Evolutionary conservation across 1,140 invertebrate genomes (phyloP), one percentile per base, ranked within the genome.

Genomic region (Bradynema listronoti): DNA sequence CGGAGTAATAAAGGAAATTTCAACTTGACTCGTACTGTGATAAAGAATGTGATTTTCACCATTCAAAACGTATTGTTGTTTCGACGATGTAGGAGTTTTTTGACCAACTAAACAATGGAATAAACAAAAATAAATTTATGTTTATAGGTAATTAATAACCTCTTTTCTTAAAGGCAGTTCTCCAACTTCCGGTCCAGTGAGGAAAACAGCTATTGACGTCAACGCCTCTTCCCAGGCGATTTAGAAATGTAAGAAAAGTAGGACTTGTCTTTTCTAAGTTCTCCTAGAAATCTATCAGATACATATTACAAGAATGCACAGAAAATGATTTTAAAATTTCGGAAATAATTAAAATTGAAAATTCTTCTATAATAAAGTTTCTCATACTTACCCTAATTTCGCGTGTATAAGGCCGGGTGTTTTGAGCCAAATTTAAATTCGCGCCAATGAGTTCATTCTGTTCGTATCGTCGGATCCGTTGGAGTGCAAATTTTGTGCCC

Each of bases 1-100:
- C n/a, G n/a, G n/a, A n/a, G n/a, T n/a, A n/a, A n/a, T n/a, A 58
- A 68, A 77, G 25, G 73, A 66, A 36, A 78, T 51, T 49, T 77
- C 76, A 6, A 74, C 43, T 36, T 69, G 65, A n/a, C 43, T 43
- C 25, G 76, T 70, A n/a, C 39, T 32, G 66, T 62, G 68, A 59
- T 65, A 73, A 4, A 77, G 51, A 39, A 50, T 61, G 51, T 76
- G 45, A 11, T 72, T 43, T 1, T 66, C 27, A 9, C 74, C 74
- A 58, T 77, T 75, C 16, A 77, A 50, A 25, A 61, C 61, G 58
- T 74, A 74, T 16, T n/a, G 27, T 16, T 59, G 41, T 59, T 68
- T 24, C 14, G 9, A 9, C 11, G 52, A 32, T 49, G 39, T 32
- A 11, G 22, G 27, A 9, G 3, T 50, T 50, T 11, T 39, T 39